Percentiles rank a stretch among this genome's conserved stretches.
These are phyloP conservation scores for Zelleria hepariella DNA, from an alignment of 2,888 invertebrate species.

Conservation along the genomic window DNA sequence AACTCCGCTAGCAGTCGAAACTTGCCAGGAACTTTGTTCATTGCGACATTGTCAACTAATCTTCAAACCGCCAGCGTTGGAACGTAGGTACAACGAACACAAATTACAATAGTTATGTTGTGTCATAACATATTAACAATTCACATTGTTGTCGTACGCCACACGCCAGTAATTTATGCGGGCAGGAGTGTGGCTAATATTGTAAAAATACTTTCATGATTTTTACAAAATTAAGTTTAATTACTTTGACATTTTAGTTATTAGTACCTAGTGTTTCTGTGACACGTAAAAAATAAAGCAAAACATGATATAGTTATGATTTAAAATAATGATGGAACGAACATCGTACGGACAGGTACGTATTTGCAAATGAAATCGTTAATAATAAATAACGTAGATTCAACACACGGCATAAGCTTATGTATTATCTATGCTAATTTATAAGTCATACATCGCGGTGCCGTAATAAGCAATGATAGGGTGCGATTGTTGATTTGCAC, in stretches of 20 bases:
- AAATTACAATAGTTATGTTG: constrained; percentile 15
- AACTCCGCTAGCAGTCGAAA: constrained; percentile 42
- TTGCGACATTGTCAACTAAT: constrained; percentile 58
- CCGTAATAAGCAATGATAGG: constrained; percentile 41
- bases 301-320: too few relatives aligned
- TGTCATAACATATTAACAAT: constrained; percentile 17
- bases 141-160: constrained; percentile 12
- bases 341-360: too few relatives aligned
- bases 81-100: constrained; percentile 34
- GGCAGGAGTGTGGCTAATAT: neutral
- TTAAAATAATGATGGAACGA: too few relatives aligned
- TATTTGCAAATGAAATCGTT: too few relatives aligned
- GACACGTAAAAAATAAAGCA: too few relatives aligned
- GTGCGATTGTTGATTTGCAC: constrained; percentile 41
- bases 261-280: too few relatives aligned
- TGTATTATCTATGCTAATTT: neutral
- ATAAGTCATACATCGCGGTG: neutral
- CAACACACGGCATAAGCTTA: neutral
- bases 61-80: constrained; percentile 31
- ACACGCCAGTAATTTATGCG: neutral
- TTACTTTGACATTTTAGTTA: too few relatives aligned
- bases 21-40: constrained; percentile 49
- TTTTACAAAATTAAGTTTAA: too few relatives aligned
- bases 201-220: neutral
- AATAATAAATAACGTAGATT: too few relatives aligned